Base-by-base conservation (phyloP, 2,888 invertebrate species). In the Ichneumoninae sp. region DNA sequence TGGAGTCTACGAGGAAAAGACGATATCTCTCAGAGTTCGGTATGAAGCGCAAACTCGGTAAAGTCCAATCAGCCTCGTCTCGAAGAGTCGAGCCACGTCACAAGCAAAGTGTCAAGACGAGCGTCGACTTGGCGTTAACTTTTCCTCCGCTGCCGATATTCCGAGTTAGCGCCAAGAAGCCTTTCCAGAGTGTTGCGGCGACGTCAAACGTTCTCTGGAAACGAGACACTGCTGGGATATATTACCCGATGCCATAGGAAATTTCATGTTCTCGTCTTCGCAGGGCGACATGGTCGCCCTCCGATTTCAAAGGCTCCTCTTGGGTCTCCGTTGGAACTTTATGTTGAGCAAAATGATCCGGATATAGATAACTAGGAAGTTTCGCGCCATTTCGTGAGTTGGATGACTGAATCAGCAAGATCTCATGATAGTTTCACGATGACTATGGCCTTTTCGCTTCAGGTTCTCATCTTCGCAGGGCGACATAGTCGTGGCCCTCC, bases 151-250 rank as follows among this genome's bases (percentile, higher is more conserved):
- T 22, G 60, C 54, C 5, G 54, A 19, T 60, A 6, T 60, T 57
- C 60, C 4, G 22, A 57, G 73, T 44, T 57, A 73, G 22, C 73
- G 57, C 19, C 44, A 44, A 22, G 57, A 44, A 44, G 16, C 57
- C 36, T 44, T 44, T 60, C 44, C 26, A 22, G 47, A 73, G 60
- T 73, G 60, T 60, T 60, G 73, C 73, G 47, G 73, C 16, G 73
- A 16, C 16, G 44, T 26, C 60, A 4, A 44, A 44, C 7, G 26
- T 10, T 19, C 40, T 47, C 60, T 10, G 6, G 73, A n/a, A 73
- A 40, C 60, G n/a, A 44, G 73, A 47, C 73, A 47, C 73, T 22
- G 44, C 60, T 2, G 47, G 4, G 10, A 40, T 26, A 47, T 30
- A 57, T 73, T 60, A 73, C 44, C 44, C 3, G 36, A 16, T 22